Base-by-base conservation (phyloP, 2,797 vertebrate genomes). In the Brachyalestes nurse region DNA sequence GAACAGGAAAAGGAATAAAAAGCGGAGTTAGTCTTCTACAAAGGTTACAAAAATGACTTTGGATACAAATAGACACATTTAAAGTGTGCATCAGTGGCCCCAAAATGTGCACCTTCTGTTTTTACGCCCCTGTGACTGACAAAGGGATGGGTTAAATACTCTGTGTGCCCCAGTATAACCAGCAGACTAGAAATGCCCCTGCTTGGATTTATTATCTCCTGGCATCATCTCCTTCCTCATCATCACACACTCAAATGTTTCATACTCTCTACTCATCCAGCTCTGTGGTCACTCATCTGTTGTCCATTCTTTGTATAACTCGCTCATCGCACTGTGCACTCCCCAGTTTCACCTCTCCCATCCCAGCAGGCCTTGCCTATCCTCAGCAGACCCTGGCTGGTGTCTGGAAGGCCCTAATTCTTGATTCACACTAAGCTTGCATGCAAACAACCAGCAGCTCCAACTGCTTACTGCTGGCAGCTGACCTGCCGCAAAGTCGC, bases 401-500 rank as follows among this genome's bases (percentile, higher is more conserved):
- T 81, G 38, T 14, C 34, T 0, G 19, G 0, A 12, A 42, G 49
- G 69, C 40, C 40, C 55, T 57, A 23, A 72, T 53, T 78, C 71
- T 53, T 66, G n/a, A 55, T 82, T 80, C 67, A 69, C 17, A 28
- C n/a, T 45, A 19, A 42, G 25, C 9, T 53, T 1, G 34, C 72
- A 64, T 40, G 65, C 62, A 82, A 77, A 58, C 67, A 53, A 60
- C 49, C 51, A 23, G 28, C 73, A 34, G 74, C 40, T 81, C 67
- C n/a, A 65, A 66, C 79, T 21, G 62, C 45, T 81, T 71, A 66
- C 25, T 60, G 55, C 21, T 19, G 74, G 21, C 74, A 66, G 17
- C 66, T 66, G 34, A 62, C 38, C 70, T 57, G 23, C 6, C 16
- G 5, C 69, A 53, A 25, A 71, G 34, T 16, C 6, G 17, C 2